These are phyloP conservation scores for Bombus vancouverensis DNA, from an alignment of 1,140 invertebrate genomes.

Conservation along the genomic window DNA sequence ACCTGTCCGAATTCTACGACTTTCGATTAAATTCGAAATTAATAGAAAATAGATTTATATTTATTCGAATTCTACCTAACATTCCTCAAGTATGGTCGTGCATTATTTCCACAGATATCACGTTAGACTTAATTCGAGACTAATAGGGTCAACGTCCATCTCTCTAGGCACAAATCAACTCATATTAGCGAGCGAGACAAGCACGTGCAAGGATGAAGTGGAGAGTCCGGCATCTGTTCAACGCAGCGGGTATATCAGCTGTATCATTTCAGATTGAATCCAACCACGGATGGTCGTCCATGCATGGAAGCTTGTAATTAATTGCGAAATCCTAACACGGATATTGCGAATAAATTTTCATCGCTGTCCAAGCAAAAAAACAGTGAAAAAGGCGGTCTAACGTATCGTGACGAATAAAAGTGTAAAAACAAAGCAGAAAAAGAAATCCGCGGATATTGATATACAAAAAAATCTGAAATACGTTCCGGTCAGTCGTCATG, in stretches of 20 bases:
- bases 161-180: slow-evolving; percentile 16
- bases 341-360: slow-evolving; percentile 10
- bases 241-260: background rate
- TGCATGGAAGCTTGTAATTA: slow-evolving; percentile 6
- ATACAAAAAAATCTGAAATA: background rate
- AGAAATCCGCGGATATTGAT: background rate
- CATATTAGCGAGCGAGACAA: slow-evolving; percentile 17
- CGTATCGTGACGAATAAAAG: too few species aligned
- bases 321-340: background rate
- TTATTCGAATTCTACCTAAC: background rate
- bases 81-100: background rate
- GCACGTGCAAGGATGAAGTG: slow-evolving; percentile 3
- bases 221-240: background rate
- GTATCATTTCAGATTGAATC: slow-evolving; percentile 28
- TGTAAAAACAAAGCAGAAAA: background rate
- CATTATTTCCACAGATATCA: background rate
- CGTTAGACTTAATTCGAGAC: background rate
- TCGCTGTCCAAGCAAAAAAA: too few species aligned
- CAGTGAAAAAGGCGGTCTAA: background rate
- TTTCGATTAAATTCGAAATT: background rate
- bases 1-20: background rate
- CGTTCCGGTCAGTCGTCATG: background rate
- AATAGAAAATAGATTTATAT: background rate
- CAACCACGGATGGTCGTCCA: background rate
- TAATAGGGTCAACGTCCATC: slow-evolving; percentile 26